These are phyloP conservation scores for Melanotus villosus DNA, from an alignment of 2,888 invertebrate species.

Conservation along the genomic window DNA sequence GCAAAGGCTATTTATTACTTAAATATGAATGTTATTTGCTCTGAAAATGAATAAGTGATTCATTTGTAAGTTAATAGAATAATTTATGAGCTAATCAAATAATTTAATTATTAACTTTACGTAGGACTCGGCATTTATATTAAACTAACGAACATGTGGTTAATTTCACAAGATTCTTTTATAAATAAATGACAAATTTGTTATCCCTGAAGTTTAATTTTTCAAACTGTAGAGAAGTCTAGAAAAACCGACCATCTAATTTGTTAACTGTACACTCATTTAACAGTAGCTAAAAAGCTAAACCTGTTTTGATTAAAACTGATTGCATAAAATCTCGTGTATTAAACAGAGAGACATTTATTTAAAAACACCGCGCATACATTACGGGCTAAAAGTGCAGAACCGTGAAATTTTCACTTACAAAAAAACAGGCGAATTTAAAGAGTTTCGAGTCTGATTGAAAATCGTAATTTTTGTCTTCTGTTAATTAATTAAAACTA, in stretches of 20 bases:
- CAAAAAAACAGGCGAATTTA: background rate
- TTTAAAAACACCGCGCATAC: slow-evolving; percentile 2
- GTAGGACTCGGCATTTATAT: slow-evolving; percentile 1
- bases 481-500: slow-evolving; percentile 20
- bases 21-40: slow-evolving; percentile 2
- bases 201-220: slow-evolving; percentile 21
- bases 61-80: background rate
- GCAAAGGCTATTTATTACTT: too few species aligned
- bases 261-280: slow-evolving; percentile 7
- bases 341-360: slow-evolving; percentile 21
- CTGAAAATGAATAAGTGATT: background rate
- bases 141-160: background rate
- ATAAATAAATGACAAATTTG: slow-evolving; percentile 17
- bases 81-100: slow-evolving; percentile 15
- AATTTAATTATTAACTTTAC: slow-evolving; percentile 18
- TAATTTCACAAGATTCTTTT: slow-evolving; percentile 18
- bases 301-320: slow-evolving; percentile 27
- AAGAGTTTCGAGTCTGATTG: slow-evolving; percentile 3
- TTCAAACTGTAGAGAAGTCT: slow-evolving; percentile 10
- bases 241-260: slow-evolving; percentile 17
- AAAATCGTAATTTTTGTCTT: slow-evolving; percentile 17
- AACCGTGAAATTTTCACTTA: background rate
- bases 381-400: slow-evolving; percentile 1
- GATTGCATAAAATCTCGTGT: slow-evolving; percentile 15
- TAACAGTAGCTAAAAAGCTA: slow-evolving; percentile 22